Evolutionary conservation across 2,888 invertebrate genomes (phyloP).

Genomic region (Pseudeuparius sepicola): DNA sequence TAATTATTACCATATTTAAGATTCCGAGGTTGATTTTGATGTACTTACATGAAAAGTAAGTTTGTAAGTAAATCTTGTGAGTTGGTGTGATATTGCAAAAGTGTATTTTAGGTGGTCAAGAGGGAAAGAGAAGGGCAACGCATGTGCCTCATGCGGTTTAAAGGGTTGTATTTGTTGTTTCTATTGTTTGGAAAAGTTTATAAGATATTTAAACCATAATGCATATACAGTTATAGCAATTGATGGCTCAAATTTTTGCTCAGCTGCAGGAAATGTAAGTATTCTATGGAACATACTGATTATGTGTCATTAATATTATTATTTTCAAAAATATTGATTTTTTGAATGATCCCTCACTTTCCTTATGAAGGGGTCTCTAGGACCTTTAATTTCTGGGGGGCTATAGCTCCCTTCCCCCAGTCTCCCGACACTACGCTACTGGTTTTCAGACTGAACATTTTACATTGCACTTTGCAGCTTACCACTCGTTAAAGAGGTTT

Average conservation of each 20-base stretch:
- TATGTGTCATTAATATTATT: constrained; percentile 8
- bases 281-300: constrained; percentile 3
- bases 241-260: constrained; percentile 82
- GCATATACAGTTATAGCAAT: constrained; percentile 92
- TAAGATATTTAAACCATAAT: constrained; percentile 87
- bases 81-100: neutral
- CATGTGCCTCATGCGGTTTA: constrained; percentile 63
- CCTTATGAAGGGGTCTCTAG: too few relatives aligned
- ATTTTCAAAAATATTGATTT: too few relatives aligned
- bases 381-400: too few relatives aligned
- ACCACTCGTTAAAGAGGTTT: too few relatives aligned
- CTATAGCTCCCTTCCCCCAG: too few relatives aligned
- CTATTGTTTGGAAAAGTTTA: constrained; percentile 83
- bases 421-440: too few relatives aligned
- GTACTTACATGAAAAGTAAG: constrained; percentile 74
- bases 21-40: constrained; percentile 80
- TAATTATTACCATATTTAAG: constrained; percentile 88
- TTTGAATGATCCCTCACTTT: too few relatives aligned
- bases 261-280: constrained; percentile 77
- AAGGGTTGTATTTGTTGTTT: constrained; percentile 85
- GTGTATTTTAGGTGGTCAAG: constrained; percentile 49
- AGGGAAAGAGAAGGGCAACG: constrained; percentile 60
- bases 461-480: too few relatives aligned
- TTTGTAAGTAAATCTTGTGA: neutral
- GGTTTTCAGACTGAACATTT: too few relatives aligned